These are phyloP conservation scores for Poecilia gillii DNA, from an alignment of 2,797 vertebrate species.

Conservation along the genomic window DNA sequence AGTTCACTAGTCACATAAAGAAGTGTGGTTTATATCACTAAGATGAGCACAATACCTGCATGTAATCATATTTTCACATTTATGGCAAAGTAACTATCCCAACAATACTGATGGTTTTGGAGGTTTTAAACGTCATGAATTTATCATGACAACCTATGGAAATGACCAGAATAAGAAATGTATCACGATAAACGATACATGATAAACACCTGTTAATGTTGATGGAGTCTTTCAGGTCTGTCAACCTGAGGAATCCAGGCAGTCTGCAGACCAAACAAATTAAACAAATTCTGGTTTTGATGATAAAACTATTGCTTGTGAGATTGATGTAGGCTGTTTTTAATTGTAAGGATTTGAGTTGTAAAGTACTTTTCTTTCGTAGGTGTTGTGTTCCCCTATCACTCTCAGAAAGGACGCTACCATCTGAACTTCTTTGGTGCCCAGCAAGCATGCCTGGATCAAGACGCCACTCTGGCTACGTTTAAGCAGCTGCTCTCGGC, in stretches of 20 bases:
- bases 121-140: too few relatives aligned
- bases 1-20: too few relatives aligned
- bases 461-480: conserved; percentile 86
- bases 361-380: neutral
- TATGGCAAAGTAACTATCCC: too few relatives aligned
- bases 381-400: conserved; percentile 95
- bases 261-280: too few relatives aligned
- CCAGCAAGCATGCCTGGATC: conserved; percentile 83
- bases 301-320: neutral
- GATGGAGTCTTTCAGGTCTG: neutral
- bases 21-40: too few relatives aligned
- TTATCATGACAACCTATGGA: too few relatives aligned
- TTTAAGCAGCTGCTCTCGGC: conserved; percentile 90
- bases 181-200: too few relatives aligned
- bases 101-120: too few relatives aligned
- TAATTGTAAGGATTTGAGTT: neutral
- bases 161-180: too few relatives aligned
- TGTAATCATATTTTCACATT: too few relatives aligned
- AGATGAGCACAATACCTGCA: too few relatives aligned
- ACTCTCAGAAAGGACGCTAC: conserved; percentile 87
- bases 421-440: conserved; percentile 86
- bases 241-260: neutral
- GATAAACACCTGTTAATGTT: neutral
- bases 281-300: neutral
- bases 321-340: neutral